A percentile compares a stretch with the other conserved stretches of the same genome.
phyloP scores from a whole-genome alignment of 2,797 vertebrate genomes.

The Spinibarbus caldwelli region DNA sequence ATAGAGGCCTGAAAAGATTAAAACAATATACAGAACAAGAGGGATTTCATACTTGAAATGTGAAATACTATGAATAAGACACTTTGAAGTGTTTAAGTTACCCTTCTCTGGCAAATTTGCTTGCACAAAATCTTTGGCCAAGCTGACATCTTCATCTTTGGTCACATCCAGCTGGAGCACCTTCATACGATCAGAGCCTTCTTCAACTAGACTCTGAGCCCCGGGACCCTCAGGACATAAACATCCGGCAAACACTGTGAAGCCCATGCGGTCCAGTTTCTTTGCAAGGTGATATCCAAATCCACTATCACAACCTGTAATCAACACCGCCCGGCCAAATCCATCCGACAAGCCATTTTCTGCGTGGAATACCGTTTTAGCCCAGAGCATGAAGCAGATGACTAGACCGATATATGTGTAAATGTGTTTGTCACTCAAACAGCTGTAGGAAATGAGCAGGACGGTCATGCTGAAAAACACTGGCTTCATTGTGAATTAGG shows the following conservation, averaged over 20 bases:
- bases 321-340: constrained; percentile 30
- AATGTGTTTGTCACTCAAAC: background rate
- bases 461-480: background rate
- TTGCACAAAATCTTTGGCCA: constrained; percentile 61
- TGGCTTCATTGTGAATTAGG: constrained; percentile 1
- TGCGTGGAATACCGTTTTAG: background rate
- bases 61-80: background rate
- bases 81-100: constrained; percentile 32
- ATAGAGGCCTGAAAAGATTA: constrained; percentile 75
- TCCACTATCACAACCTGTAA: constrained; percentile 51
- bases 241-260: constrained; percentile 75
- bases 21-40: background rate
- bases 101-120: constrained; percentile 71
- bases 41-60: background rate
- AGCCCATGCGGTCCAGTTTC: constrained; percentile 65
- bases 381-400: constrained; percentile 19
- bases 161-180: constrained; percentile 73
- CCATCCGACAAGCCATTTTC: constrained; percentile 10
- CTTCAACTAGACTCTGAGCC: constrained; percentile 60
- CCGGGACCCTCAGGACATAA: constrained; percentile 62
- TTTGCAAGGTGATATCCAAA: constrained; percentile 65
- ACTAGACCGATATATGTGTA: background rate
- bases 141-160: constrained; percentile 64
- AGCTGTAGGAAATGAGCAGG: background rate
- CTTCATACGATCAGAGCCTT: constrained; percentile 63